Evolutionary conservation across 2,888 invertebrate species (phyloP), one percentile per base, ranked within the genome.

Genomic region (Caenorhabditis uteleia): DNA sequence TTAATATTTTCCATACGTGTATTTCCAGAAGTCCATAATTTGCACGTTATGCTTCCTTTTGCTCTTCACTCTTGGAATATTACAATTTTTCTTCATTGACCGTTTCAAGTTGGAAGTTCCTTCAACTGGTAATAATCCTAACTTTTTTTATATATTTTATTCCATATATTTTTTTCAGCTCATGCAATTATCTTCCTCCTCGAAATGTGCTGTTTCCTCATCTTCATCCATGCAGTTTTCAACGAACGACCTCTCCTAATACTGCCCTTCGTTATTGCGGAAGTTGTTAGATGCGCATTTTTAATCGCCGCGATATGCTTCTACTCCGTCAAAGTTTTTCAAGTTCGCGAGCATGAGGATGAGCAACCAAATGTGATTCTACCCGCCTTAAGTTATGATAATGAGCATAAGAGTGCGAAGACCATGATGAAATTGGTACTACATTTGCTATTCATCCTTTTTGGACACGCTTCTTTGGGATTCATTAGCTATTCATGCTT

Each of bases 21-120:
- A 21, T 10, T 29, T 70, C 34, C 54, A 73, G 65, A 71, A 74
- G 44, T 54, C 65, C 1, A 47, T 68, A 23, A 50, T 74, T 0
- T 12, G 43, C 14, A 43, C 65, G 7, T 42, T 70, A 5, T 14
- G 59, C 0, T 73, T 73, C 20, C 21, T 70, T 0, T 29, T 70
- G 5, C 38, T 73, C n/a, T 53, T 73, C 25, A 53, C 48, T n/a
- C 56, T 60, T 23, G 67, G 67, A 18, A 55, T 68, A 25, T 44
- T 53, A 3, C 64, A 73, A 45, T 73, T 70, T 47, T 58, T 70
- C 39, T 70, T 73, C 58, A 73, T 73, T 26, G 73, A 73, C 7
- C 65, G 66, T 31, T 73, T 70, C 58, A 64, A 65, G 34, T 12
- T 73, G 4, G 62, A 68, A 0, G 57, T 58, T 25, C 60, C 64